Base-by-base conservation (phyloP, 2,888 invertebrate species). In the Toxonevra muliebris region DNA sequence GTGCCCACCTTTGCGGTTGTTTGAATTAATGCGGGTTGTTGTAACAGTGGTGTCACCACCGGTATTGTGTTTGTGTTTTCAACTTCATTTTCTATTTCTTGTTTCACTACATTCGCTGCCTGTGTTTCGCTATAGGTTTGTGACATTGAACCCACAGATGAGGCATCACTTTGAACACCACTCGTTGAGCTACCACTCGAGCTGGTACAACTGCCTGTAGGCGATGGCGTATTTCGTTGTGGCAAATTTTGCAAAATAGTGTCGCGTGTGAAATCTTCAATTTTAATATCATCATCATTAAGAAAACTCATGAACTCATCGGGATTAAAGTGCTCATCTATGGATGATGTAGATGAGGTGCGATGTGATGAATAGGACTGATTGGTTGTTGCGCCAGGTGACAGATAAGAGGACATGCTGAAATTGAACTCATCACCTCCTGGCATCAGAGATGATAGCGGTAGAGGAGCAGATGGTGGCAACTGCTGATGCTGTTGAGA, bases 161-260 rank as follows among this genome's bases (percentile, higher is more conserved):
- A 82, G 13, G 73, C 71, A 66, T 82, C 82, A 69, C 81, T 81
- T 13, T 79, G 81, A 4, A 81, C 72, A 19, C 79, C 81, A 71
- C 82, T 81, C 8, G 77, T 79, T 1, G 79, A 79, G 62, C 81
- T 80, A 10, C 80, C 78, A 64, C 76, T 76, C 13, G 78, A 82
- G 63, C 76, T 76, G 43, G 75, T 74, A 43, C 74, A 78, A 61
- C 83, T 83, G 11, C 77, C 80, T 4, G 82, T 81, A 0, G 84
- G 83, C 1, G 84, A 84, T 0, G 84, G 84, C 1, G 83, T 83
- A 52, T 76, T 75, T 0, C 84, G 77, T 55, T 76, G 72, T 62
- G 73, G 17, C 66, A 75, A 59, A 71, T 77, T 66, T 15, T 69
- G 65, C 20, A 68, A 58, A 30, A 67, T 64, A 15, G 65, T 61